Percentiles rank a stretch among this genome's conserved stretches.
phyloP scores from a whole-genome alignment of 2,888 invertebrate species.

The Plemyria rubiginata region DNA sequence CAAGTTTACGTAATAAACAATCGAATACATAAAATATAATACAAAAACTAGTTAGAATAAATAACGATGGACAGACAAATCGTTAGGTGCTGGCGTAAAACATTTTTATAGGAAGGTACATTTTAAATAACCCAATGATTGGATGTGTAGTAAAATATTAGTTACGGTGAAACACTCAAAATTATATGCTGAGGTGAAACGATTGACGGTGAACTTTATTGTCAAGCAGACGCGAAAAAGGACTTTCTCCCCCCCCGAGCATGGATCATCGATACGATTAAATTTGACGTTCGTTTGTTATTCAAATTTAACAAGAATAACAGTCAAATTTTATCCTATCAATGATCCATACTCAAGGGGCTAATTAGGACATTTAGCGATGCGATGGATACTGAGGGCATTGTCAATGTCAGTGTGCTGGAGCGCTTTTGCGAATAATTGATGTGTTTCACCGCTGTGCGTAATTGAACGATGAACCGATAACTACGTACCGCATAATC shows the following conservation, averaged over 20 bases:
- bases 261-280: no score
- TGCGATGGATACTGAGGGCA: constrained; percentile 58
- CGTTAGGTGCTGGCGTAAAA: background rate
- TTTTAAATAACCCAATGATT: background rate
- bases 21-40: background rate
- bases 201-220: background rate
- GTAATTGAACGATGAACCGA: constrained; percentile 56
- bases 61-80: background rate
- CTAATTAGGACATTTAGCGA: constrained; percentile 49
- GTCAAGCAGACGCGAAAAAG: constrained; percentile 40
- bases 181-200: background rate
- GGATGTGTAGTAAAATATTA: background rate
- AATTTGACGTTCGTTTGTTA: no score
- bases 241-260: no score
- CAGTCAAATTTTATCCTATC: no score
- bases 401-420: constrained; percentile 66
- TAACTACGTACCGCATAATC: constrained; percentile 56
- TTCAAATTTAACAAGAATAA: no score
- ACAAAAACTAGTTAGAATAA: background rate
- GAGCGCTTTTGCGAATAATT: constrained; percentile 61
- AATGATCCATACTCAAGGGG: no score
- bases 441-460: constrained; percentile 65
- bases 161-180: background rate
- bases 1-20: no score
- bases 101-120: background rate